Conservation (phyloP, 1,140 invertebrate genomes). For the Drosophila bocqueti region DNA sequence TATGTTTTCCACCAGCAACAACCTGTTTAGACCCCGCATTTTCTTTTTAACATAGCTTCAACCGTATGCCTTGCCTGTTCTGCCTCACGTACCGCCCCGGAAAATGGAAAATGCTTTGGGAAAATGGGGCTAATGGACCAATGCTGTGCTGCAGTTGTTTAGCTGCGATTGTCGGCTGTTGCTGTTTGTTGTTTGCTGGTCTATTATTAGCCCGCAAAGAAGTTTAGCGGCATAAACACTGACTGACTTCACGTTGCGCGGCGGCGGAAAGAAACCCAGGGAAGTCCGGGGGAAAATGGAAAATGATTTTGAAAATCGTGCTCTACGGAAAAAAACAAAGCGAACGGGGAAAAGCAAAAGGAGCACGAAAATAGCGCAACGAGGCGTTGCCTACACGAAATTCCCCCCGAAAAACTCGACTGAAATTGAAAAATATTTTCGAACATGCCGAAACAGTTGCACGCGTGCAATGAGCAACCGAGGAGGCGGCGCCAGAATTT, state of each 20-base stretch:
- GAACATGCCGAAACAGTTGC: constrained; percentile 57
- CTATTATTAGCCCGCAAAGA: constrained; percentile 79
- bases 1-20: constrained; percentile 5
- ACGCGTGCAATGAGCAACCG: constrained; percentile 63
- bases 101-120: constrained; percentile 20
- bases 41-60: neutral
- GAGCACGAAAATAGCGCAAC: constrained; percentile 70
- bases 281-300: constrained; percentile 29
- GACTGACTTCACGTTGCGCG: constrained; percentile 53
- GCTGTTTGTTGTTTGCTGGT: constrained; percentile 44
- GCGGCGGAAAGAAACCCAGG: constrained; percentile 31
- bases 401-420: constrained; percentile 57
- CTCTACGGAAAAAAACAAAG: constrained; percentile 12
- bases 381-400: constrained; percentile 42
- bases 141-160: constrained; percentile 56
- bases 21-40: constrained; percentile 24
- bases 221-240: constrained; percentile 74
- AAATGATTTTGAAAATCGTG: constrained; percentile 75
- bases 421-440: constrained; percentile 72
- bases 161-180: constrained; percentile 28
- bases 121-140: constrained; percentile 78
- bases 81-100: constrained; percentile 24
- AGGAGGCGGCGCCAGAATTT: constrained; percentile 31
- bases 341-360: constrained; percentile 26
- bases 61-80: constrained; percentile 13